A percentile compares a stretch with the other conserved stretches of the same genome.
These are phyloP conservation scores for Scortum barcoo DNA, from an alignment of 2,113 vertebrate genomes.

Conservation along the genomic window DNA sequence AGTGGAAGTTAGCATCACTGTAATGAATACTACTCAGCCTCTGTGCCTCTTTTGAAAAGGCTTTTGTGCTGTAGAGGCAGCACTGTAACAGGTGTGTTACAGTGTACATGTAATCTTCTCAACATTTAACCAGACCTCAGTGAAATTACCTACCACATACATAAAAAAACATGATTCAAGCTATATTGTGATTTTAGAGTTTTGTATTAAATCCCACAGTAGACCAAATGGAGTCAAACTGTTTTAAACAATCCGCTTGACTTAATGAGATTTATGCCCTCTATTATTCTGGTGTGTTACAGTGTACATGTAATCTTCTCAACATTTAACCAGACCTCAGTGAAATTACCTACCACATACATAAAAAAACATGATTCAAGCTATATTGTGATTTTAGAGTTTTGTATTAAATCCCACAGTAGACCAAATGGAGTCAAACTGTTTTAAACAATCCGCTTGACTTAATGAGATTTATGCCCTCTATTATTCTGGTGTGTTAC, in stretches of 20 bases:
- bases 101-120: not conserved
- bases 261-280: not conserved
- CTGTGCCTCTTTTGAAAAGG: slow-evolving; percentile 27
- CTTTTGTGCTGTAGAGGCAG: not conserved
- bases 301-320: no score
- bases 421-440: not conserved
- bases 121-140: not conserved
- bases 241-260: not conserved
- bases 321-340: no score
- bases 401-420: not conserved
- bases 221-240: not conserved
- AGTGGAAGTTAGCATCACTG: not conserved
- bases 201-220: not conserved
- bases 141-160: not conserved
- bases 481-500: no score
- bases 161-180: not conserved
- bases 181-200: not conserved
- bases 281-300: no score
- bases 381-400: no score
- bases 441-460: not conserved
- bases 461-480: not conserved
- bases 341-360: no score
- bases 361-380: no score
- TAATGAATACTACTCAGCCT: not conserved
- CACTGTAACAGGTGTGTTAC: slow-evolving; percentile 23